phyloP scores from a whole-genome alignment of 1,140 invertebrate genomes.

The Orussus abietinus region DNA sequence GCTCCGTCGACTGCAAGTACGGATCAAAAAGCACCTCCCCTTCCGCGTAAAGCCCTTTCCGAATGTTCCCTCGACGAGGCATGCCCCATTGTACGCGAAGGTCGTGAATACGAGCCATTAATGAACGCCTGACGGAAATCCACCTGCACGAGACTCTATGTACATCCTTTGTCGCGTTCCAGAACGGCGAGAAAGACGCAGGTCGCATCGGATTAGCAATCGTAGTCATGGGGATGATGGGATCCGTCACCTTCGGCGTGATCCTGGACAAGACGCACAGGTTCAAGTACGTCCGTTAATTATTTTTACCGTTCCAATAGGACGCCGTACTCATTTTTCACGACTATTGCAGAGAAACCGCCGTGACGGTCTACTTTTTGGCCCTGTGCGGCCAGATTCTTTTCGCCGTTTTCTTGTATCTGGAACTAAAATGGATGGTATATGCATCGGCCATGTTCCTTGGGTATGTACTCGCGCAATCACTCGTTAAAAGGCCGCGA shows the following conservation, averaged over 20 bases:
- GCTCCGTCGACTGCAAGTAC: too few relatives aligned
- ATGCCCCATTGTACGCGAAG: too few relatives aligned
- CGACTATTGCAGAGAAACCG: conserved; percentile 55
- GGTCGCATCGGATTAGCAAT: conserved; percentile 69
- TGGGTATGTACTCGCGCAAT: conserved; percentile 50
- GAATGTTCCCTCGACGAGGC: too few relatives aligned
- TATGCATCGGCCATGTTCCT: conserved; percentile 60
- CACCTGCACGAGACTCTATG: too few relatives aligned
- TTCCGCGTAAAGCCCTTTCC: too few relatives aligned
- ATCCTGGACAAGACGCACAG: conserved; percentile 64
- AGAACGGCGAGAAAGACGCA: conserved; percentile 58
- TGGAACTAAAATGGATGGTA: conserved; percentile 57
- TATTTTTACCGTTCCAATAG: conserved; percentile 2
- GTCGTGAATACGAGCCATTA: too few relatives aligned
- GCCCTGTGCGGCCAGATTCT: conserved; percentile 61
- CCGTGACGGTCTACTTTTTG: conserved; percentile 60
- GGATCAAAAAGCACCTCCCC: too few relatives aligned
- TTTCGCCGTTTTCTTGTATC: conserved; percentile 59
- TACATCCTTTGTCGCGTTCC: too few relatives aligned
- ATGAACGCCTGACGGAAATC: too few relatives aligned
- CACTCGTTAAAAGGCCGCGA: too few relatives aligned
- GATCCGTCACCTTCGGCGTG: conserved; percentile 65
- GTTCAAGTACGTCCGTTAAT: conserved; percentile 50
- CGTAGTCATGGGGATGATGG: conserved; percentile 66
- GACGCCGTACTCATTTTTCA: background rate